Evolutionary conservation across 2,888 invertebrate genomes (phyloP).

Genomic region (Suillia variegata): DNA sequence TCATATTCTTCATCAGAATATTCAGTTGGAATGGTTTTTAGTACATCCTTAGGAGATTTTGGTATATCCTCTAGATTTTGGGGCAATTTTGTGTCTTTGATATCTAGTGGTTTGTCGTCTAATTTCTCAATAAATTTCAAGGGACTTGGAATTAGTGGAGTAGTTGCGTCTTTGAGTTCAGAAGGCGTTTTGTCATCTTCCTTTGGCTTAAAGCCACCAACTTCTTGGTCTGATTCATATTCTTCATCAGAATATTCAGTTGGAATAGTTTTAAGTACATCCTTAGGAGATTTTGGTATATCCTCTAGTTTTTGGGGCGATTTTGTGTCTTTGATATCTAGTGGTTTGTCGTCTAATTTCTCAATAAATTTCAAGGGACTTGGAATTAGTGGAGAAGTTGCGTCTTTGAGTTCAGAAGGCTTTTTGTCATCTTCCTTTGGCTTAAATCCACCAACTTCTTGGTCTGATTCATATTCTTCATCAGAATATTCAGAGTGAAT

Average conservation of each 20-base stretch:
- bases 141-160: not conserved
- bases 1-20: not conserved
- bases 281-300: not conserved
- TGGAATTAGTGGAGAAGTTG: not conserved
- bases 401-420: not conserved
- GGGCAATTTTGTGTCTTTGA: not conserved
- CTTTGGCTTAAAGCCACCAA: not conserved
- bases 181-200: too few relatives aligned
- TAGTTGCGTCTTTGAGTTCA: not conserved
- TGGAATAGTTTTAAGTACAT: not conserved
- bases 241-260: slow-evolving; percentile 9
- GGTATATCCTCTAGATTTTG: not conserved
- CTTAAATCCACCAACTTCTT: slow-evolving; percentile 4
- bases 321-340: not conserved
- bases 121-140: not conserved
- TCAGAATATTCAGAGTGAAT: slow-evolving; percentile 1
- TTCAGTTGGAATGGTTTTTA: not conserved
- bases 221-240: slow-evolving; percentile 16
- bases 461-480: slow-evolving; percentile 5
- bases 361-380: not conserved
- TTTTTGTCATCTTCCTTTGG: too few relatives aligned
- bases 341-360: not conserved
- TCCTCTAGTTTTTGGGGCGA: too few relatives aligned
- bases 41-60: not conserved
- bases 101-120: not conserved